Conservation (phyloP, 2,888 invertebrate species). For the Lottia gigantea region DNA sequence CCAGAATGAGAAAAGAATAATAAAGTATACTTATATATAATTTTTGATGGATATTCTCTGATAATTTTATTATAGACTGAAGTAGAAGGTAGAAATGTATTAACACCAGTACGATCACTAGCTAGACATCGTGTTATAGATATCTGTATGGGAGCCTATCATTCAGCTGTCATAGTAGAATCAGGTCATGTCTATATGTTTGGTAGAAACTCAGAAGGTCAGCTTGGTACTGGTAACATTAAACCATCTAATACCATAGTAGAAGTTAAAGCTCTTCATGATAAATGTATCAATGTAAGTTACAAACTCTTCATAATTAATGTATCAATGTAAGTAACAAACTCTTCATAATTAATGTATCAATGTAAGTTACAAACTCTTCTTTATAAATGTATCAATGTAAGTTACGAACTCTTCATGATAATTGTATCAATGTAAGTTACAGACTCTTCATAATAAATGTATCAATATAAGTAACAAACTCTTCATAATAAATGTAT, state of each 20-base stretch:
- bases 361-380: constrained; percentile 19
- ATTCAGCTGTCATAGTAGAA: constrained; percentile 76
- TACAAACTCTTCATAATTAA: too few species aligned
- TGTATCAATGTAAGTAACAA: too few species aligned
- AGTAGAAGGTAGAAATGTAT: constrained; percentile 68
- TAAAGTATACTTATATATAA: too few species aligned
- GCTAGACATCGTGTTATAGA: constrained; percentile 72
- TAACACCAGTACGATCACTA: constrained; percentile 70
- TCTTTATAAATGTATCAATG: neutral
- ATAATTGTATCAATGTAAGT: too few species aligned
- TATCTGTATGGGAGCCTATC: constrained; percentile 74
- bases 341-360: too few species aligned
- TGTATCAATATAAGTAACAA: too few species aligned
- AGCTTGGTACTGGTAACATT: constrained; percentile 73
- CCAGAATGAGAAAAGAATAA: too few species aligned
- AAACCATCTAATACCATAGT: constrained; percentile 66
- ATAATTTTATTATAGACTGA: constrained; percentile 57
- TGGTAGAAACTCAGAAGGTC: constrained; percentile 76
- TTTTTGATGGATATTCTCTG: too few species aligned
- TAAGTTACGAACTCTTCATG: too few species aligned
- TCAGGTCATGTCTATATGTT: constrained; percentile 76
- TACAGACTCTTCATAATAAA: too few species aligned
- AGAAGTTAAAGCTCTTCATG: constrained; percentile 69
- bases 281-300: constrained; percentile 66
- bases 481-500: too few species aligned